Evolutionary conservation across 2,888 invertebrate genomes (phyloP).

Genomic region (Drosophila parthenogenetica): DNA sequence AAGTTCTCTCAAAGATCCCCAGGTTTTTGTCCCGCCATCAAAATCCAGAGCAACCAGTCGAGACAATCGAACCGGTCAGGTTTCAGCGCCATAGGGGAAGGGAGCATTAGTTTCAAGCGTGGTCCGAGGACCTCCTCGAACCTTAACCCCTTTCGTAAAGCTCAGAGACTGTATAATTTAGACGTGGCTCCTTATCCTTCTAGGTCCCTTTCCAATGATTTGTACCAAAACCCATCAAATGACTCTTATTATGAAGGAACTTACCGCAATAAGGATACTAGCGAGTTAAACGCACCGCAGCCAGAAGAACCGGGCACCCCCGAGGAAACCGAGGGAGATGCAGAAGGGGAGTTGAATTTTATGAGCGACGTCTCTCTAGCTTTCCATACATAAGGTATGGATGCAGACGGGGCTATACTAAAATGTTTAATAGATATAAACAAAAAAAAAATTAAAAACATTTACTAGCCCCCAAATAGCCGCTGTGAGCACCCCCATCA

Average conservation of each 20-base stretch:
- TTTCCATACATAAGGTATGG: constrained; percentile 13
- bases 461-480: constrained; percentile 9
- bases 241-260: background rate
- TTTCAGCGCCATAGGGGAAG: background rate
- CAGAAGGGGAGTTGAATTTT: constrained; percentile 6
- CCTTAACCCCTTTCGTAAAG: constrained; percentile 8
- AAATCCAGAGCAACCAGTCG: too few relatives aligned
- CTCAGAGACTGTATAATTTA: constrained; percentile 9
- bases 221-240: background rate
- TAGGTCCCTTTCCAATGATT: background rate
- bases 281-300: background rate
- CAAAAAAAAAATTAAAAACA: constrained; percentile 16
- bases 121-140: constrained; percentile 4
- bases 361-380: constrained; percentile 26
- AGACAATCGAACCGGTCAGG: too few relatives aligned
- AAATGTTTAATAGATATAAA: constrained; percentile 20
- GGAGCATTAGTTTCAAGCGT: background rate
- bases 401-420: constrained; percentile 3
- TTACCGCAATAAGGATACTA: background rate
- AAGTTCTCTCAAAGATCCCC: too few relatives aligned
- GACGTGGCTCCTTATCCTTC: background rate
- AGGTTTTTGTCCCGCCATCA: too few relatives aligned
- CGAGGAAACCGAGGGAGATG: too few relatives aligned
- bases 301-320: too few relatives aligned
- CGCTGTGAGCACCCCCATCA: background rate